Conservation (phyloP, 2,113 vertebrate species). For the Erythrocebus patas region DNA sequence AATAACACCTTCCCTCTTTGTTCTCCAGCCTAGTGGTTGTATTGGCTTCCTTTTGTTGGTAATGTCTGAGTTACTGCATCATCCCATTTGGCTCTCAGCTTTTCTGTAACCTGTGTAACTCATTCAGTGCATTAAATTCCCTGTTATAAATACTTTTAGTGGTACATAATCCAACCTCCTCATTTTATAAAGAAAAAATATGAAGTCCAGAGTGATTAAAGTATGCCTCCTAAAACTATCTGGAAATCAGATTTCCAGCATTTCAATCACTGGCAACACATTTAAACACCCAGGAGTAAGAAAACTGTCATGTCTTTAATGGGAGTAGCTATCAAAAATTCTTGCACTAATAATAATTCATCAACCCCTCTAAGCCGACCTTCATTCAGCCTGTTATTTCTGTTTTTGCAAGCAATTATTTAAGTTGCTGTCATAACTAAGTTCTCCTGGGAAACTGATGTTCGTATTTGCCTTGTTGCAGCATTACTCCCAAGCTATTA, state of each 20-base stretch:
- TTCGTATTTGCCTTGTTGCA: not conserved
- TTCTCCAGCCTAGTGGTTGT: not conserved
- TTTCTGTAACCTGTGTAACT: not conserved
- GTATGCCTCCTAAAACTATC: not conserved
- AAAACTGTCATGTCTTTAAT: not conserved
- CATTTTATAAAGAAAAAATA: not conserved
- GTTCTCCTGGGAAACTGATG: not conserved
- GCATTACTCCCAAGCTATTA: not conserved
- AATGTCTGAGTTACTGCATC: not conserved
- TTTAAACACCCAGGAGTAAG: not conserved
- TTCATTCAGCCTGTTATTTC: not conserved
- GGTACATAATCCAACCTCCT: not conserved
- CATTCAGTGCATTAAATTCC: not conserved
- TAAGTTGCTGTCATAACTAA: not conserved
- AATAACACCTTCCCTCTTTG: not conserved
- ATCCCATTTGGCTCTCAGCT: not conserved
- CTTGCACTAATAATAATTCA: not conserved
- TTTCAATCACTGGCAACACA: not conserved
- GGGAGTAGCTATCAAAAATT: not conserved
- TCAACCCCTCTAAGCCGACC: not conserved
- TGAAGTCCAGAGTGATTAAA: not conserved
- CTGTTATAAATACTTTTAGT: not conserved
- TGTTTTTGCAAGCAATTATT: constrained; percentile 6
- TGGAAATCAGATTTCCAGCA: not conserved
- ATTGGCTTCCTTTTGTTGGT: not conserved